A percentile compares a stretch with the other conserved stretches of the same genome.
phyloP scores from a whole-genome alignment of 2,113 vertebrate species.

The Zapus hudsonius region DNA sequence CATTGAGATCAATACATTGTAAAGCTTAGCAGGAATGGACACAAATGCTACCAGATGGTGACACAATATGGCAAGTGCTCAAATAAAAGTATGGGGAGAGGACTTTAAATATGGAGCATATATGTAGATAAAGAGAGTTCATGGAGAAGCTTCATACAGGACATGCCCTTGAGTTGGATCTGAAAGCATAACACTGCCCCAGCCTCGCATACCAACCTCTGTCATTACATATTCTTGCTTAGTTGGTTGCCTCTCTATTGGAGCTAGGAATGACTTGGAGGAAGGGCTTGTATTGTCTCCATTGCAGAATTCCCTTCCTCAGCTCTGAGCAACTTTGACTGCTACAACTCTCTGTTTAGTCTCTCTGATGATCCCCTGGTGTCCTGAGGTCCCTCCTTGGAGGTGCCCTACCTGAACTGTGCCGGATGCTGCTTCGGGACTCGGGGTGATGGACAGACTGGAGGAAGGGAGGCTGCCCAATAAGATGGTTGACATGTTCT shows the following conservation, averaged over 20 bases:
- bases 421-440: conserved; percentile 81
- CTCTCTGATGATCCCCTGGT: too few relatives aligned
- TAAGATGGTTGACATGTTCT: conserved; percentile 90
- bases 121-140: not conserved
- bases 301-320: not conserved
- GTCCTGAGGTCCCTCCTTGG: too few relatives aligned
- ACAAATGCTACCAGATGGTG: not conserved
- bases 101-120: not conserved
- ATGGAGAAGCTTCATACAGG: not conserved
- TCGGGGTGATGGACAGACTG: conserved; percentile 90
- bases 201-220: not conserved
- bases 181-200: not conserved
- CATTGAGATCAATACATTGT: not conserved
- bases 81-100: not conserved
- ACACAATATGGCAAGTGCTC: not conserved
- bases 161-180: not conserved
- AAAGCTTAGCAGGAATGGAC: not conserved
- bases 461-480: conserved; percentile 92
- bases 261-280: not conserved
- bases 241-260: not conserved
- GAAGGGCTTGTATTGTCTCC: not conserved
- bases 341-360: not conserved
- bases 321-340: not conserved
- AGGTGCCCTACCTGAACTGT: conserved; percentile 86
- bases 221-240: not conserved